Evolutionary conservation across 2,797 vertebrate genomes (phyloP), one percentile per base, ranked within the genome.

Genomic region (Synanceia verrucosa): DNA sequence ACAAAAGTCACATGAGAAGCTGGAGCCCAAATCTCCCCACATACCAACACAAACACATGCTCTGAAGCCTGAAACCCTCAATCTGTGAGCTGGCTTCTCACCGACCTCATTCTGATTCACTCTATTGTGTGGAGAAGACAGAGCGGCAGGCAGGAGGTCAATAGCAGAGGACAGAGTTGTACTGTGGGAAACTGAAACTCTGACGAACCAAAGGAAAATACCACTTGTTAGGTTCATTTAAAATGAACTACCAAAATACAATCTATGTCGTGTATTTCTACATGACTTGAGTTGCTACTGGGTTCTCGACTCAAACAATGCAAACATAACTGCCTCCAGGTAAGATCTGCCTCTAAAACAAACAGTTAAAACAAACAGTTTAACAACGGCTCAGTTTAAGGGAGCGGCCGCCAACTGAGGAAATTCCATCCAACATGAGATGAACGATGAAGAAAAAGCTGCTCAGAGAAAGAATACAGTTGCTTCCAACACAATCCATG

Each of bases 1-100:
- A 81, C 69, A 73, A 73, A 48, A 65, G 65, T 69, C 46, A 36
- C 70, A 34, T 33, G 4, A n/a, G 23, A 33, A 31, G 21, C 34
- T 9, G 0, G 37, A 70, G 58, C 31, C 28, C 60, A 58, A 65
- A 72, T 57, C 16, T 34, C 23, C 43, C 67, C 41, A 53, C 51
- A 41, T 8, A 26, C 65, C 19, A 58, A 51, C 36, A 59, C 31
- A 59, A 76, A 56, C 77, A 70, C 3, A 3, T 57, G 64, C 9
- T 24, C 47, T 4, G 29, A 46, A 56, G 51, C 47, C 39, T 46
- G 24, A 57, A 36, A 36, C 29, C 41, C 72, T 47, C 16, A 23
- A 41, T 23, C 24, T 58, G 58, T 1, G 41, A 1, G 31, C 44
- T 61, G 62, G 61, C 43, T 60, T 33, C 65, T 69, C n/a, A 33